A percentile compares a stretch with the other conserved stretches of the same genome.
phyloP scores from a whole-genome alignment of 2,797 vertebrate species.

The Anniella stebbinsi region DNA sequence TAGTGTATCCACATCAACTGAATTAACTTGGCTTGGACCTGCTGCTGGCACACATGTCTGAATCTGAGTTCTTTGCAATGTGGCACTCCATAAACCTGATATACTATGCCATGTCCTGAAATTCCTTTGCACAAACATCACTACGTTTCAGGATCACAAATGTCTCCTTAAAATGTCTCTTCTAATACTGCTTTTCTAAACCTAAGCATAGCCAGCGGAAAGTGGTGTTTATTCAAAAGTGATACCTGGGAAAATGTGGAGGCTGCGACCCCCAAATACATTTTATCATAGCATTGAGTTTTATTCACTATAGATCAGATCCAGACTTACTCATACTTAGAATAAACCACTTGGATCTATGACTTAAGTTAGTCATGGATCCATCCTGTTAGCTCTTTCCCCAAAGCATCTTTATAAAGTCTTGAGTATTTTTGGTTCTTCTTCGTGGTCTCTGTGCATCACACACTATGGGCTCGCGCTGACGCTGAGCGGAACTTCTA shows the following conservation, averaged over 20 bases:
- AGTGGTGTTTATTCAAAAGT: conserved; percentile 4
- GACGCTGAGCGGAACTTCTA: too few species aligned
- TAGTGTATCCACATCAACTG: conserved; percentile 20
- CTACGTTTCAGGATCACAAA: neutral
- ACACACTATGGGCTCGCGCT: too few species aligned
- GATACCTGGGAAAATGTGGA: neutral
- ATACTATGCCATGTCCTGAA: conserved; percentile 46
- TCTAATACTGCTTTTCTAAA: neutral
- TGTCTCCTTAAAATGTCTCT: conserved; percentile 48
- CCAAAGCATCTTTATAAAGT: neutral
- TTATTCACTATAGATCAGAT: neutral
- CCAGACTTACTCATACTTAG: neutral
- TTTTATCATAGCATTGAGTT: neutral
- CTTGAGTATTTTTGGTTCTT: neutral
- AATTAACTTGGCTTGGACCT: conserved; percentile 49
- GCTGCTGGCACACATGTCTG: conserved; percentile 22
- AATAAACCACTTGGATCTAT: neutral
- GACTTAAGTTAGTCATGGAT: neutral
- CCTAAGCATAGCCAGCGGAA: neutral
- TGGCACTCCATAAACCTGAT: conserved; percentile 35
- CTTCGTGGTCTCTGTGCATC: too few species aligned
- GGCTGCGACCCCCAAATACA: neutral
- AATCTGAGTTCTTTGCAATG: neutral
- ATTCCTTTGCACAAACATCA: conserved; percentile 25
- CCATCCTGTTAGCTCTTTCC: neutral